These are phyloP conservation scores for Zapus hudsonius DNA, from an alignment of 2,113 vertebrate species.

Conservation along the genomic window DNA sequence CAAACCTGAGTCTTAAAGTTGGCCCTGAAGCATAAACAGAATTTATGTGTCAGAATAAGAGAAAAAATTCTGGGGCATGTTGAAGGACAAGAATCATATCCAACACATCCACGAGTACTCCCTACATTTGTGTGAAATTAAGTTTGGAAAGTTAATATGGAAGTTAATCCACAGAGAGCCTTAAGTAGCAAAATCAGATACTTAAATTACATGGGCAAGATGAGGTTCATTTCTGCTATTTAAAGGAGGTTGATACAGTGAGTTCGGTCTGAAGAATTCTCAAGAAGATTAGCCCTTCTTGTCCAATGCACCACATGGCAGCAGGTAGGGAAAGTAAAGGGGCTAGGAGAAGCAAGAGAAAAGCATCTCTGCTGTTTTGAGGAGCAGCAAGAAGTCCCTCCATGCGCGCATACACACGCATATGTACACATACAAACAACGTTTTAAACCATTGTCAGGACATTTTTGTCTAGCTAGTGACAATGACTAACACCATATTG, in stretches of 20 bases:
- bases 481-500: background rate
- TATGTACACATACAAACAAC: background rate
- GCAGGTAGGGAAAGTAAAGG: background rate
- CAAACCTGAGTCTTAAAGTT: background rate
- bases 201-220: background rate
- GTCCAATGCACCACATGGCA: background rate
- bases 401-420: background rate
- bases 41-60: background rate
- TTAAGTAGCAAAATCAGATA: background rate
- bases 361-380: background rate
- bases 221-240: constrained; percentile 10
- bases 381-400: background rate
- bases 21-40: background rate
- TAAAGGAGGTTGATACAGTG: background rate
- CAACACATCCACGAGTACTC: background rate
- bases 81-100: background rate
- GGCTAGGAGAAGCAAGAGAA: background rate
- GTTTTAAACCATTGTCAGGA: background rate
- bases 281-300: background rate
- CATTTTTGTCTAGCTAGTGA: background rate
- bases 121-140: background rate
- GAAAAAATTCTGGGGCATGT: background rate
- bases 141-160: background rate
- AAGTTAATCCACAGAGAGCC: background rate
- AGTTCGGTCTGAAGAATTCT: background rate